Base-by-base conservation (phyloP, 2,797 vertebrate genomes). In the Serranus cabrilla region DNA sequence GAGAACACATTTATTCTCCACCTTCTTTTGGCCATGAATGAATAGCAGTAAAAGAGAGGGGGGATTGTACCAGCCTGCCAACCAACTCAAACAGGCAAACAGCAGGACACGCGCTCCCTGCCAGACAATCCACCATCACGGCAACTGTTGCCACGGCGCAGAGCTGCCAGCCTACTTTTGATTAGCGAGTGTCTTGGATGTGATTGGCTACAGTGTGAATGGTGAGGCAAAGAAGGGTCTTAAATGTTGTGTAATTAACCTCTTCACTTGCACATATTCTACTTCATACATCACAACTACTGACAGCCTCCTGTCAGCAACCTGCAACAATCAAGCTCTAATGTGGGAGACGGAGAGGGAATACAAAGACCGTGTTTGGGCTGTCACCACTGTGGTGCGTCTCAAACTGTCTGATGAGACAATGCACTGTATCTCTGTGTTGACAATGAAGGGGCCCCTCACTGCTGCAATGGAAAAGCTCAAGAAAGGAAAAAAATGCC, bases 221-320 rank as follows among this genome's bases (percentile, higher is more conserved):
- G 68, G 84, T 54, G 78, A 82, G 66, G 82, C 43, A 68, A 81
- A 74, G 75, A 86, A 78, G 75, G 81, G 81, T 85, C 85, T 89
- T 92, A 84, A 87, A 88, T 83, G 85, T 84, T 85, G 66, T 68
- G 88, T 88, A 93, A 94, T 95, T 94, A 93, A 94, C 90, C 89
- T 92, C 91, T 92, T 89, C 88, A 78, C 75, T 86, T 65, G 83
- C 82, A 76, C 76, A 55, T 80, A 89, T 89, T 85, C 87, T 75
- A 82, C 92, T 89, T 87, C 87, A 87, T 78, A 80, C 82, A 81
- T 82, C 80, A 62, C 80, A 78, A 60, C 76, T 72, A 45, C 65
- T 89, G 90, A 90, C 89, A 89, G 84, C 78, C 77, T 89, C 85
- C 88, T 91, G 92, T 89, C 89, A 91, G 78, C 82, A 80, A 88